A percentile compares a stretch with the other conserved stretches of the same genome.
Evolutionary conservation across 2,113 vertebrate genomes (phyloP).

Genomic region (Ploceus nigricollis): DNA sequence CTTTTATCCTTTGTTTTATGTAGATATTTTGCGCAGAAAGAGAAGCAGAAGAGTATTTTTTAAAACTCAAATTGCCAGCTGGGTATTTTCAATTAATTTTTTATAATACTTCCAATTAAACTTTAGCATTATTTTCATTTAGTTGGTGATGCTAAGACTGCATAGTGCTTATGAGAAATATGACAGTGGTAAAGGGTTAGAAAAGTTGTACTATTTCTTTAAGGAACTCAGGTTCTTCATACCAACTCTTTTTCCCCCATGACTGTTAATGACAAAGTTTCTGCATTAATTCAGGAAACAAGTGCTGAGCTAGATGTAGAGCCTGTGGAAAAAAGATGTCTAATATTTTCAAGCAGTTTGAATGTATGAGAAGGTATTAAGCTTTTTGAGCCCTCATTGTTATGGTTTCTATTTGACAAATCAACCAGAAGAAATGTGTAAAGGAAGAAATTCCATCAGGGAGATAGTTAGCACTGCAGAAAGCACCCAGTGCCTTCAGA

Average conservation of each 20-base stretch:
- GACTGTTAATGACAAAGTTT: neutral
- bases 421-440: neutral
- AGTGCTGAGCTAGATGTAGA: neutral
- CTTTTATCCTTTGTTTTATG: neutral
- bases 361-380: neutral
- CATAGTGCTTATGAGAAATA: neutral
- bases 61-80: neutral
- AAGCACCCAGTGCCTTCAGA: neutral
- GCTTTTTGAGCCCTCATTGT: neutral
- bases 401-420: neutral
- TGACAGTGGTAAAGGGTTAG: neutral
- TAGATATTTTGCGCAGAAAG: neutral
- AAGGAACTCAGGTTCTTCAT: neutral
- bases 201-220: neutral
- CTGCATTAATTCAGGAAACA: neutral
- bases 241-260: rapidly evolving
- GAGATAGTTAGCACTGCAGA: neutral
- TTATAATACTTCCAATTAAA: neutral
- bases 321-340: neutral
- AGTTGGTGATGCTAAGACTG: neutral
- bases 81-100: neutral
- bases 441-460: neutral
- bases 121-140: neutral
- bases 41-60: neutral
- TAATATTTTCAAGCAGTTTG: neutral